Base-by-base conservation (phyloP, 2,888 invertebrate species). In the Caenorhabditis japonica region DNA sequence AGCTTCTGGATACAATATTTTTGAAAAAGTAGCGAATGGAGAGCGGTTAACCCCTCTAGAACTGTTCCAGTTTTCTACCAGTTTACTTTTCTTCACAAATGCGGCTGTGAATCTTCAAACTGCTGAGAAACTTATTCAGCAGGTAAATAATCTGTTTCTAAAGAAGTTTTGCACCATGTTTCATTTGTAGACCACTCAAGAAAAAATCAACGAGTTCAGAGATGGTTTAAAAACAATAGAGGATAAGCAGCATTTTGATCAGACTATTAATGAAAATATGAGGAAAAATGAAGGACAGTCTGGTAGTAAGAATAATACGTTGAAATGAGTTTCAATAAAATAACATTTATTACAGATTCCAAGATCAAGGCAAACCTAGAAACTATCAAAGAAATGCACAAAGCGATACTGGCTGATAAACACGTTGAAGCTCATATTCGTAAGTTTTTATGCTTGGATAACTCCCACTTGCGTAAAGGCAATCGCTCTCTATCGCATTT, bases 1-100 rank as follows among this genome's bases (percentile, higher is more conserved):
- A 10, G 75, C 75, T 17, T 75, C 75, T 15, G 75, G 75, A 38
- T 71, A 66, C 61, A 75, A 75, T 27, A 75, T 75, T 38, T 75
- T 71, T 15, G 75, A 75, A n/a, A 75, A 75, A 25, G 74, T 68
- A 4, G 75, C 75, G 1, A 75, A 71, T 52, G 75, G 75, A 7
- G 75, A 75, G 23, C 47, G 71, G 10, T 71, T 71, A 30, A 75
- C 75, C 1, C 61, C 71, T 10, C n/a, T 75, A 15, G 75, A 75
- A 19, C 41, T 75, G 1, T 75, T 75, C 69, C 75, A 75, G 46
- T 75, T 75, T 43, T 70, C 75, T 23, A 71, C 75, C 13, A 66
- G 66, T 58, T 56, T 71, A 39, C 34, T 75, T 1, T 75, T 75
- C 58, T 75, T 75, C 52, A 71, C 71, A 4, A 75, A 75, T 19